Evolutionary conservation across 2,888 invertebrate species (phyloP).

Genomic region (Drosophila eohydei): DNA sequence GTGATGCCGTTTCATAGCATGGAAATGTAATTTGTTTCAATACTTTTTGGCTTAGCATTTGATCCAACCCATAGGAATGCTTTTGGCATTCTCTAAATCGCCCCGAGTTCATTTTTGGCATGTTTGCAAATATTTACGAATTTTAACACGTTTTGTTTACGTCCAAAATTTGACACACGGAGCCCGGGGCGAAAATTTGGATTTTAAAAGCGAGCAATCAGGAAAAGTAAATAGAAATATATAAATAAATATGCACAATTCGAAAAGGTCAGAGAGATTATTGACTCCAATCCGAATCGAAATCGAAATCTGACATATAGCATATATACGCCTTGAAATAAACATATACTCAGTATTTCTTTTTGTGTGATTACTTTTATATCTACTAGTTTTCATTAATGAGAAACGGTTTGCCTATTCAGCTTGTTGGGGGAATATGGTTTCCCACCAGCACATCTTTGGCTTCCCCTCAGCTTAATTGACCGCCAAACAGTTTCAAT

Average conservation of each 20-base stretch:
- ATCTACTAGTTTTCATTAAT: slow-evolving; percentile 1
- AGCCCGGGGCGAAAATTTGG: slow-evolving; percentile 30
- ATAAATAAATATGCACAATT: slow-evolving; percentile 18
- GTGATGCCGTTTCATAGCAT: slow-evolving; percentile 8
- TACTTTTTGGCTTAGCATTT: slow-evolving; percentile 12
- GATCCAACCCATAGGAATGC: slow-evolving; percentile 25
- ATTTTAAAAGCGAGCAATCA: slow-evolving; percentile 31
- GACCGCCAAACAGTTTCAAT: slow-evolving; percentile 6
- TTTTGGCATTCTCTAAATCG: slow-evolving; percentile 31
- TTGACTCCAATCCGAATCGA: background rate
- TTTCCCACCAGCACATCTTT: slow-evolving; percentile 19
- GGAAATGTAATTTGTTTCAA: slow-evolving; percentile 16
- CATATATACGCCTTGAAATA: background rate
- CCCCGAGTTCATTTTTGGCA: slow-evolving; percentile 31
- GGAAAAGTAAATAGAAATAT: slow-evolving; percentile 7
- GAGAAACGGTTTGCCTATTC: slow-evolving; percentile 3
- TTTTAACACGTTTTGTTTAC: slow-evolving; percentile 68
- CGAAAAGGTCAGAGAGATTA: slow-evolving; percentile 8
- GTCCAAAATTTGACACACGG: slow-evolving; percentile 48
- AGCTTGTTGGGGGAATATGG: slow-evolving; percentile 1
- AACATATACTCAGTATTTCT: background rate
- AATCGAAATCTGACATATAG: background rate
- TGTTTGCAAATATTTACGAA: slow-evolving; percentile 62
- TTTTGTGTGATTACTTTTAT: background rate
- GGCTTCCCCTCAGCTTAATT: slow-evolving; percentile 26